Evolutionary conservation across 2,888 invertebrate genomes (phyloP).

Genomic region (Drosophila mayaguana): DNA sequence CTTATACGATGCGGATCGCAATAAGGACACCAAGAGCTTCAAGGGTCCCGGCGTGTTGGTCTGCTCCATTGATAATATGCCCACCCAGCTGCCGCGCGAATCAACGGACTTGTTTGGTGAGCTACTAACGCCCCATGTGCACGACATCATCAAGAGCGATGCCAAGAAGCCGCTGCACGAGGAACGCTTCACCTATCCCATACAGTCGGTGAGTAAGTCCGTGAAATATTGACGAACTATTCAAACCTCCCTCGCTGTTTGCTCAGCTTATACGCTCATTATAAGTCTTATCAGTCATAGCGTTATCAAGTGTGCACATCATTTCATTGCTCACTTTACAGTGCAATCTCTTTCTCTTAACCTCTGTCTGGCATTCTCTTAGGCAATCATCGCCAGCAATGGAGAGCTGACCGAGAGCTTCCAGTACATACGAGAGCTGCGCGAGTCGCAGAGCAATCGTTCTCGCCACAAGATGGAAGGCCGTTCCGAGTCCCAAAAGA

Average conservation of each 20-base stretch:
- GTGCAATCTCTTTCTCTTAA: constrained; percentile 7
- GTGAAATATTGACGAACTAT: neutral
- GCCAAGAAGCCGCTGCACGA: constrained; percentile 92
- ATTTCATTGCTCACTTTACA: neutral
- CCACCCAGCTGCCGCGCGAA: constrained; percentile 98
- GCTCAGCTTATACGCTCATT: neutral
- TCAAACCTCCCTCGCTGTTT: neutral
- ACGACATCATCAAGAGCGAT: constrained; percentile 94
- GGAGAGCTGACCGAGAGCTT: constrained; percentile 96
- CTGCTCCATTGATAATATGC: constrained; percentile 99
- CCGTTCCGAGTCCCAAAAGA: constrained; percentile 87
- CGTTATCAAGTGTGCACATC: constrained; percentile 3
- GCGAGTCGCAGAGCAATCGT: constrained; percentile 88
- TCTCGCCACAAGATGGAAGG: constrained; percentile 91
- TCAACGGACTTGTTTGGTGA: constrained; percentile 99
- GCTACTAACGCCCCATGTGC: constrained; percentile 93
- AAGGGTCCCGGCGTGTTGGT: constrained; percentile 98
- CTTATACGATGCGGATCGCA: constrained; percentile 99
- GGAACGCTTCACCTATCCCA: constrained; percentile 88
- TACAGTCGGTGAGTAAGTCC: constrained; percentile 80
- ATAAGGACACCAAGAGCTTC: constrained; percentile 98
- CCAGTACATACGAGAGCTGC: constrained; percentile 96
- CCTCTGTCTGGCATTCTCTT: constrained; percentile 35
- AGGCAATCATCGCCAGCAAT: constrained; percentile 99
- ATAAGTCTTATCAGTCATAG: constrained; percentile 18